These are phyloP conservation scores for Cyclargus thomasi DNA, from an alignment of 1,140 invertebrate genomes.

Conservation along the genomic window DNA sequence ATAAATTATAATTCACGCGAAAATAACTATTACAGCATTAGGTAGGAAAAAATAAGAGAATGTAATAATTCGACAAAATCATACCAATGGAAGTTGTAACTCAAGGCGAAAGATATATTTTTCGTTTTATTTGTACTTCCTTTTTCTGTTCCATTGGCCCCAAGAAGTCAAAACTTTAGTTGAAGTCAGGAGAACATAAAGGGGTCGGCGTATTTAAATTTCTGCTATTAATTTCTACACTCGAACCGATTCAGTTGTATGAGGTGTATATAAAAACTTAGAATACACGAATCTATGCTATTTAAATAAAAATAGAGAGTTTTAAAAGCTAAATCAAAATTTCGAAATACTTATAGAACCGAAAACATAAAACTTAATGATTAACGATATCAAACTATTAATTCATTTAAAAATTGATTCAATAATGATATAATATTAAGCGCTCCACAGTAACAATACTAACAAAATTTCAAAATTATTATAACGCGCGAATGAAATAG, in stretches of 20 bases:
- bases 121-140: conserved; percentile 66
- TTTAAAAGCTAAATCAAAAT: conserved; percentile 23
- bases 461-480: conserved; percentile 18
- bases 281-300: background rate
- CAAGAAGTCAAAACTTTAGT: conserved; percentile 42
- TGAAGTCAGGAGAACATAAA: conserved; percentile 20
- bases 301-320: conserved; percentile 9
- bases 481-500: conserved; percentile 9
- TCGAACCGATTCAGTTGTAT: background rate
- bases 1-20: background rate
- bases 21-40: background rate
- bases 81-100: conserved; percentile 40
- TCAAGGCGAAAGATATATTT: conserved; percentile 58
- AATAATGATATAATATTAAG: conserved; percentile 15
- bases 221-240: background rate
- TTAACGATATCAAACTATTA: conserved; percentile 31
- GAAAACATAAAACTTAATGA: conserved; percentile 41
- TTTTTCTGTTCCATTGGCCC: conserved; percentile 65
- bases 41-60: background rate
- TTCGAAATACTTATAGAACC: conserved; percentile 34
- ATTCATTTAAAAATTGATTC: conserved; percentile 13
- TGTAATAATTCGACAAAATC: background rate
- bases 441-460: background rate
- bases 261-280: background rate
- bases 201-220: background rate